Base-by-base conservation (phyloP, 2,113 vertebrate genomes). In the Tachuris rubrigastra region DNA sequence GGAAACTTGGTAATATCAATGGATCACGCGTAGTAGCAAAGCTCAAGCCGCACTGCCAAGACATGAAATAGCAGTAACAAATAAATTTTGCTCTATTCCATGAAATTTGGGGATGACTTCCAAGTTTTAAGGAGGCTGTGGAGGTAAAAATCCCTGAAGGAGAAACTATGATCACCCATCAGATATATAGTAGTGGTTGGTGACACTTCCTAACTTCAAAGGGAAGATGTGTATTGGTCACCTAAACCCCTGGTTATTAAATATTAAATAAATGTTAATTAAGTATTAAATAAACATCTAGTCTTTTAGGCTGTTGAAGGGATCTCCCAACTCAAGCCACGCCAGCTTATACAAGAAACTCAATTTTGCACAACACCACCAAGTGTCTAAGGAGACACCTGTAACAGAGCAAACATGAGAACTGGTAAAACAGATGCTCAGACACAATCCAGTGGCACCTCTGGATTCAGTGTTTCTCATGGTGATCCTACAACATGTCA, bases 11-110 rank as follows among this genome's bases (percentile, higher is more conserved):
- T 46, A n/a, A 59, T 2, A 52, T 5, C 44, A 33, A 6, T 3
- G 9, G 25, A 80, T 30, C 33, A 50, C 0, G 0, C 1, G 19
- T 0, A 12, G 30, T 3, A 67, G 17, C 27, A 75, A 25, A 74
- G 30, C 3, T 56, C 22, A 68, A 78, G 30, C 13, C 27, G 56
- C 11, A 10, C 2, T 23, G 10, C 20, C 49, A 71, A 72, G 66
- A 73, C 56, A 20, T 27, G 9, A 39, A 86, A 24, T 6, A 71
- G 14, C 18, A 71, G 42, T 22, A 49, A 27, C 1, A 35, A 41
- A 25, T 63, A 37, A 10, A 30, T 67, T 39, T 24, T 67, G 1
- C 16, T 55, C 10, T 30, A 2, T 37, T 73, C 23, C 31, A 21
- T 14, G 18, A 53, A 42, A 82, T 69, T 35, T 53, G 25, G 24